phyloP scores from a whole-genome alignment of 2,888 invertebrate genomes.

The Cephus spinipes region DNA sequence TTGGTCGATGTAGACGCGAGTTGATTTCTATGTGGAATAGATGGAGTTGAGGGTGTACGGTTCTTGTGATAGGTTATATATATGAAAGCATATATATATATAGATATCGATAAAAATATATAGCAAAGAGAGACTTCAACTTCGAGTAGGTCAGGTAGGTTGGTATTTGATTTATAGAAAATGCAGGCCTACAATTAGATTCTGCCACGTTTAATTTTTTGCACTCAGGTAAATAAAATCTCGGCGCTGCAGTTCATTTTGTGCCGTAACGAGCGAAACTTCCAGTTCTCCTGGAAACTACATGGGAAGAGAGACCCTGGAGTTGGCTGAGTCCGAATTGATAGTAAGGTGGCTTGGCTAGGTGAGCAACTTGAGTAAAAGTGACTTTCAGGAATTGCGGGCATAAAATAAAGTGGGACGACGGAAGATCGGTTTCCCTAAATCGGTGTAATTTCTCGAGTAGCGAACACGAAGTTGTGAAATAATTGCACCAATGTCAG shows the following conservation, averaged over 20 bases:
- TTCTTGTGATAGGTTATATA: not conserved
- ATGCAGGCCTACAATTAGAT: slow-evolving; percentile 12
- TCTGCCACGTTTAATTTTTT: slow-evolving; percentile 13
- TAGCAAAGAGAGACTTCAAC: not conserved
- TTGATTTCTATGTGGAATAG: not conserved
- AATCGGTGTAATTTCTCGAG: not conserved
- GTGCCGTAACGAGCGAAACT: slow-evolving; percentile 12
- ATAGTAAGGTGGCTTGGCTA: not conserved
- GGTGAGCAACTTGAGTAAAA: not conserved
- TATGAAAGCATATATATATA: too few relatives aligned
- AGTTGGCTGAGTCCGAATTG: not conserved
- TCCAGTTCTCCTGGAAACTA: slow-evolving; percentile 30
- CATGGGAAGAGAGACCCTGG: slow-evolving; percentile 25
- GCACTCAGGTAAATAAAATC: slow-evolving; percentile 17
- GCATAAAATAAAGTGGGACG: too few relatives aligned
- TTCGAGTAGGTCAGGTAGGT: not conserved
- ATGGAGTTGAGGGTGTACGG: not conserved
- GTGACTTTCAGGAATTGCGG: too few relatives aligned
- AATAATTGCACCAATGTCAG: slow-evolving; percentile 30
- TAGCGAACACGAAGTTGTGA: slow-evolving; percentile 12
- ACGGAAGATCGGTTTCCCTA: not conserved
- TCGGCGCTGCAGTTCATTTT: slow-evolving; percentile 18
- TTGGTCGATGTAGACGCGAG: not conserved
- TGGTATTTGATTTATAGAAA: not conserved
- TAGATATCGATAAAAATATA: not conserved